Percentiles rank a stretch among this genome's conserved stretches.
These are phyloP conservation scores for Polydrusus tereticollis DNA, from an alignment of 2,888 invertebrate species.

Conservation along the genomic window DNA sequence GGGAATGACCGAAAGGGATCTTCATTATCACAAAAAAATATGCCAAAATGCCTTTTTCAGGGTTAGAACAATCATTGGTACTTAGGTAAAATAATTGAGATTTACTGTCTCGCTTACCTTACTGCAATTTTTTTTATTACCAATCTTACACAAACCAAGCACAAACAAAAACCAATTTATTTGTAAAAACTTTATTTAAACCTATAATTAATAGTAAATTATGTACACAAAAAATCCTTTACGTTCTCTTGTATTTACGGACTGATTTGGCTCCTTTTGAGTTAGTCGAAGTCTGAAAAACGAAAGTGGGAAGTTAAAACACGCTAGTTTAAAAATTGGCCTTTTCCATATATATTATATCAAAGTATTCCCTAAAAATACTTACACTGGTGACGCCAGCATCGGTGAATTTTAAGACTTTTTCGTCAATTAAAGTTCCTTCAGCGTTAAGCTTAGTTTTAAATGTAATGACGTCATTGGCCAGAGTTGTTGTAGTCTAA, in stretches of 20 bases:
- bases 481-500: constrained; percentile 14
- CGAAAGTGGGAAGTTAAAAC: background rate
- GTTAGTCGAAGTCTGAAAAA: constrained; percentile 34
- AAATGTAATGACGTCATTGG: constrained; percentile 22
- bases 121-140: too few species aligned
- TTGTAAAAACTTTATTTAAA: background rate
- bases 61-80: too few species aligned
- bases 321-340: background rate
- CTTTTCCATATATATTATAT: background rate
- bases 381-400: constrained; percentile 35
- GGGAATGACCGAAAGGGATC: too few species aligned
- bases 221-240: background rate
- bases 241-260: constrained; percentile 30
- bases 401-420: constrained; percentile 17
- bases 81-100: too few species aligned
- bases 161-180: background rate
- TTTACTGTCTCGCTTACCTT: too few species aligned
- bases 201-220: background rate
- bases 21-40: too few species aligned
- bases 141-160: too few species aligned
- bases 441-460: constrained; percentile 20
- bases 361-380: too few species aligned
- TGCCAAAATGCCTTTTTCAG: too few species aligned
- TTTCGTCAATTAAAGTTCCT: constrained; percentile 22
- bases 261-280: constrained; percentile 31